Base-by-base conservation (phyloP, 2,888 invertebrate genomes). In the Crepidodera aurea region DNA sequence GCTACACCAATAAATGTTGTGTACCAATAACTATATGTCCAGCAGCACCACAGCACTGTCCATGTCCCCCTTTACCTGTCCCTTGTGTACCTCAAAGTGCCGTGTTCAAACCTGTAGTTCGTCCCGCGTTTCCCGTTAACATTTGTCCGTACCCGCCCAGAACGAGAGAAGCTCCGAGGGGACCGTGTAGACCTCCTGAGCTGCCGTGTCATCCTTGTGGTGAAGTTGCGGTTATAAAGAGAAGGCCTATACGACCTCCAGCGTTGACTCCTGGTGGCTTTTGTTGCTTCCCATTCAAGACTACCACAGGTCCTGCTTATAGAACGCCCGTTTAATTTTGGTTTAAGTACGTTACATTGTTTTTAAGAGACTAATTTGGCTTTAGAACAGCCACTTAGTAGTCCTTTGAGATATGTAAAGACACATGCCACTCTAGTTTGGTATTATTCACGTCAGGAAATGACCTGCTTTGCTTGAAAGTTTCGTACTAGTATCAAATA, bases 1-100 rank as follows among this genome's bases (percentile, higher is more conserved):
- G 48, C 10, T 48, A 48, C 48, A 7, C 48, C 27, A 48, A 48
- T 12, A 19, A 16, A 15, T 10, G 19, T 16, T 48, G 48, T 16
- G 48, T 48, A 6, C 48, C 48, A 8, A 27, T 48, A 3, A 48
- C 25, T 2, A 48, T 48, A 48, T 48, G 48, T 12, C 48, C 48
- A 5, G 48, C 48, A 8, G 15, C 27, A 8, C 48, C 48, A 7
- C 12, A 48, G 12, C 48, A n/a, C 7, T 48, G 48, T 29, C 48
- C 48, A 12, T 48, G 48, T 15, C 27, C 27, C 12, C 27, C 48
- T 2, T 16, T 48, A 2, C 27, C 12, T 1, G 48, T 48, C 7
- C 48, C 48, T 8, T 48, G 48, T 15, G 27, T 27, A 1, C 48
- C 48, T 12, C 1, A 13, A 27, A n/a, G 15, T 8, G 48, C 48